Conservation (phyloP, 1,140 invertebrate genomes). For the Drosophila repletoides region DNA sequence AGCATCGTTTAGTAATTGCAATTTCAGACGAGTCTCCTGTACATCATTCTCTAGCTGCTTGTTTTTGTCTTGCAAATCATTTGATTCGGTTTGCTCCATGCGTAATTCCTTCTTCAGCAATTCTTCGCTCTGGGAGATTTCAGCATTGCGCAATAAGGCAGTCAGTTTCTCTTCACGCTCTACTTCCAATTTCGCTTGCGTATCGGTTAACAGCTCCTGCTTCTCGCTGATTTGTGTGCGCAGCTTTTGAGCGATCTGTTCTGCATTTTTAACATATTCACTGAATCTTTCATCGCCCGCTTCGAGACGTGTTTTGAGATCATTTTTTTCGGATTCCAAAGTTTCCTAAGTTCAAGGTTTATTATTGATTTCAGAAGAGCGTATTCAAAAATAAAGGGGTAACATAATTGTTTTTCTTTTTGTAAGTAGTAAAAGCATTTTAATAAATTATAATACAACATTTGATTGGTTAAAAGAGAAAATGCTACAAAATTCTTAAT, state of each 20-base stretch:
- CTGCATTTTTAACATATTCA: constrained; percentile 75
- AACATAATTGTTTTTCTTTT: constrained; percentile 17
- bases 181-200: constrained; percentile 74
- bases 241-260: constrained; percentile 65
- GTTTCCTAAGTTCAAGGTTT: constrained; percentile 59
- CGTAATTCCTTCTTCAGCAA: constrained; percentile 88
- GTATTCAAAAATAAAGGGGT: constrained; percentile 14
- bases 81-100: constrained; percentile 80
- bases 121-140: constrained; percentile 92
- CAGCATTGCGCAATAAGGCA: constrained; percentile 90
- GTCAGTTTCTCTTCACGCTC: constrained; percentile 90
- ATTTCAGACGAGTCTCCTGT: constrained; percentile 83
- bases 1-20: constrained; percentile 83
- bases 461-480: constrained; percentile 38
- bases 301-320: constrained; percentile 64
- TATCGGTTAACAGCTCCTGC: constrained; percentile 61
- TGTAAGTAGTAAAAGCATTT: constrained; percentile 2
- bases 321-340: constrained; percentile 60
- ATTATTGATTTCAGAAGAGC: constrained; percentile 36
- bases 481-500: constrained; percentile 34
- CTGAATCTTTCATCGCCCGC: constrained; percentile 75
- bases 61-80: constrained; percentile 83
- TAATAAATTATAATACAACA: constrained; percentile 25
- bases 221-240: constrained; percentile 55
- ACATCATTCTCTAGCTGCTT: constrained; percentile 82